Conservation (phyloP, 2,888 invertebrate genomes). For the Chironomus tentans region DNA sequence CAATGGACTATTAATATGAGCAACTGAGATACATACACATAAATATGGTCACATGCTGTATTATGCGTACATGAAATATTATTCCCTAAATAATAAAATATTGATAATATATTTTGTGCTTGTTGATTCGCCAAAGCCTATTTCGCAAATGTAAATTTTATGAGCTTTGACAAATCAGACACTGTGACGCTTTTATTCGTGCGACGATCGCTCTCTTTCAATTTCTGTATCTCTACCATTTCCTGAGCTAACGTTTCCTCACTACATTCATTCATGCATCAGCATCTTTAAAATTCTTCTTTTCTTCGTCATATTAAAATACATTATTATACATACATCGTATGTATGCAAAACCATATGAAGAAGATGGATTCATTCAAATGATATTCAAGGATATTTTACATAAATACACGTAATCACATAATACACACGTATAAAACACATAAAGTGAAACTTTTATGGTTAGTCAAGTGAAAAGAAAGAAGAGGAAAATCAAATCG, state of each 20-base stretch:
- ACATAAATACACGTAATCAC: not conserved
- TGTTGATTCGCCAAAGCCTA: not conserved
- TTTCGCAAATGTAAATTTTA: not conserved
- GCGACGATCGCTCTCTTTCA: not conserved
- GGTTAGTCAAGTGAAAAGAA: not conserved
- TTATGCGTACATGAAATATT: no score
- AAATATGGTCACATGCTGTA: not conserved
- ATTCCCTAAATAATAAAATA: not conserved
- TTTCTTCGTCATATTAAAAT: not conserved
- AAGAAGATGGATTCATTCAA: not conserved
- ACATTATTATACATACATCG: not conserved
- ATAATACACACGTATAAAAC: no score
- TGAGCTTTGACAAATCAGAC: slow-evolving; percentile 16
- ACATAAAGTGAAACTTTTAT: not conserved
- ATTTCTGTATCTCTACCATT: not conserved
- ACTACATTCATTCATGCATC: slow-evolving; percentile 4
- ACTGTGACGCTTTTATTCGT: slow-evolving; percentile 11
- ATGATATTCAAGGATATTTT: not conserved
- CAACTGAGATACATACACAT: not conserved
- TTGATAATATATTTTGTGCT: not conserved
- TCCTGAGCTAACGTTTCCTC: not conserved
- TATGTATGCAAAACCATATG: not conserved
- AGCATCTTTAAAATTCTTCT: not conserved
- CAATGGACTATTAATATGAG: slow-evolving; percentile 16
- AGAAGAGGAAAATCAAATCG: not conserved